These are phyloP conservation scores for Arion vulgaris DNA, from an alignment of 1,140 invertebrate genomes.

Conservation along the genomic window DNA sequence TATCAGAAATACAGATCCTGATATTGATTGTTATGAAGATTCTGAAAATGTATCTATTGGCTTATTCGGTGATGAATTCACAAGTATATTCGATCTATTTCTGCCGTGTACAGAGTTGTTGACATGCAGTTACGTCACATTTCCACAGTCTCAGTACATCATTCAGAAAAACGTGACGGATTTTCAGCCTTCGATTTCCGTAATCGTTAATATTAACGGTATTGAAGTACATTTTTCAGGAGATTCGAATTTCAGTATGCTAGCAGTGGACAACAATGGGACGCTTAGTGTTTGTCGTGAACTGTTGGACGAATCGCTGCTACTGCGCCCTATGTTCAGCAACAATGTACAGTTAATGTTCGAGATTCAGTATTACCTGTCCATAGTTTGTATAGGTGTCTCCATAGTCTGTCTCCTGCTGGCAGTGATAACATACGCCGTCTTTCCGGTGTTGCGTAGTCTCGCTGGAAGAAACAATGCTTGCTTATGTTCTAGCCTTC, in stretches of 20 bases:
- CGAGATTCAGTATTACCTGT: not conserved
- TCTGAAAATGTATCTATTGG: not conserved
- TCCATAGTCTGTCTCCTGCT: constrained; percentile 10
- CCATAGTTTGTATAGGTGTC: not conserved
- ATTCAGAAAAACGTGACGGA: not conserved
- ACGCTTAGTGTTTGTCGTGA: not conserved
- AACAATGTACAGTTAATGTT: not conserved
- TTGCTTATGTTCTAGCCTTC: not conserved
- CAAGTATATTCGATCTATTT: not conserved
- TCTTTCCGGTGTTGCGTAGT: constrained; percentile 6
- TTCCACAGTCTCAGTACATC: not conserved
- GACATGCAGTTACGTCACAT: not conserved
- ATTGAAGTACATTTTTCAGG: not conserved
- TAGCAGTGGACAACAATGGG: not conserved
- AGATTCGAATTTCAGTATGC: not conserved
- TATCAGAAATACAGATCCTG: not conserved
- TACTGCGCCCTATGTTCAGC: too few relatives aligned
- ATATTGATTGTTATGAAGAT: not conserved
- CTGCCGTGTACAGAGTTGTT: not conserved
- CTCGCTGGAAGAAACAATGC: constrained; percentile 14
- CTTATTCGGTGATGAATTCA: not conserved
- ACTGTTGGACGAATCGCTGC: not conserved
- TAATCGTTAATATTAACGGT: not conserved
- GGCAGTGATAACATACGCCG: constrained; percentile 7
- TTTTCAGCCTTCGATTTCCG: not conserved